phyloP scores from a whole-genome alignment of 2,113 vertebrate genomes.

The Sitta europaea region DNA sequence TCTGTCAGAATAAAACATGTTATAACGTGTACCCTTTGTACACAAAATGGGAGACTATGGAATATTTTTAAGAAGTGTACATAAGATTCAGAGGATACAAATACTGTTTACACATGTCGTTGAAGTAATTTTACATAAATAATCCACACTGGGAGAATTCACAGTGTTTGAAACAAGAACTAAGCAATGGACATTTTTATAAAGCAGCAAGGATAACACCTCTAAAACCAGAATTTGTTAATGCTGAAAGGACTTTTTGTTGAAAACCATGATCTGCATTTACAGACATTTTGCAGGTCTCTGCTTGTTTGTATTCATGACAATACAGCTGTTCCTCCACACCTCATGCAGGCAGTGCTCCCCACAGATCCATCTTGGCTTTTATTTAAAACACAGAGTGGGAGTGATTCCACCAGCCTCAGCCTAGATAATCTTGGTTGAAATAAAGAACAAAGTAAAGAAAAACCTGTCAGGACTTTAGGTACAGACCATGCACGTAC shows the following conservation, averaged over 20 bases:
- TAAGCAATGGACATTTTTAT: background rate
- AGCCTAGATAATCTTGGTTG: background rate
- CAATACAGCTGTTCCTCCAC: background rate
- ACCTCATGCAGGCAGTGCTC: constrained; percentile 6
- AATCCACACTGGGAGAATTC: background rate
- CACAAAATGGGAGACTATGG: background rate
- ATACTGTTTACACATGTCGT: background rate
- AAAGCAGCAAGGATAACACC: background rate
- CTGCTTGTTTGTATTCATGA: constrained; percentile 25
- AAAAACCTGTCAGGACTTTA: background rate
- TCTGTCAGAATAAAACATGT: constrained; percentile 6
- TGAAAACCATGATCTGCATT: background rate
- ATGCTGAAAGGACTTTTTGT: background rate
- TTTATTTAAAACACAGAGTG: background rate
- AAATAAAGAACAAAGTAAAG: background rate
- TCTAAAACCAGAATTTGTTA: background rate
- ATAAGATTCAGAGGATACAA: background rate
- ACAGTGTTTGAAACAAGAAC: background rate
- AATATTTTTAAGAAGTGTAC: background rate
- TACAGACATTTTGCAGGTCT: background rate
- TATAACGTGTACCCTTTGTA: background rate
- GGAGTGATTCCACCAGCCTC: background rate
- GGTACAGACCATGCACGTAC: accelerated
- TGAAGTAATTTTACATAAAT: background rate
- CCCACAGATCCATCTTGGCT: background rate